Conservation (phyloP, 2,113 vertebrate genomes). For the Ariopsis seemanni region DNA sequence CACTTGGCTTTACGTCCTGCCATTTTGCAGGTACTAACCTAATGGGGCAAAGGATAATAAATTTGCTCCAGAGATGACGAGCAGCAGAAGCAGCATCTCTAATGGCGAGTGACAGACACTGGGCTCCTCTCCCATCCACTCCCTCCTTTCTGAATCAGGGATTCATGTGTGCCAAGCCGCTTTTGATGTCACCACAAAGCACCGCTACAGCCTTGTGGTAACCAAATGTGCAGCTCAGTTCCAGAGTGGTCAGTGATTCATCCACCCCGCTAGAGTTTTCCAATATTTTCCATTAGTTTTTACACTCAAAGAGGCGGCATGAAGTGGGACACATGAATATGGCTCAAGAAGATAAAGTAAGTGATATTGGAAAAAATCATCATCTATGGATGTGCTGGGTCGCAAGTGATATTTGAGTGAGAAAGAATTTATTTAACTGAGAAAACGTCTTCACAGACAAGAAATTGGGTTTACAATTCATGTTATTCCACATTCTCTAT, state of each 20-base stretch:
- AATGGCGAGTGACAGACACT: conserved; percentile 30
- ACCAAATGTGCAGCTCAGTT: conserved; percentile 35
- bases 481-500: conserved; percentile 1
- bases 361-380: conserved; percentile 8
- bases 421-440: neutral
- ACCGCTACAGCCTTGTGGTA: conserved; percentile 29
- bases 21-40: conserved; percentile 42
- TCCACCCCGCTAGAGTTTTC: conserved; percentile 16
- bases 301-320: conserved; percentile 1
- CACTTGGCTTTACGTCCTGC: conserved; percentile 37
- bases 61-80: conserved; percentile 36
- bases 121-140: conserved; percentile 16
- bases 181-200: conserved; percentile 38
- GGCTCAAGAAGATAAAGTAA: conserved; percentile 10
- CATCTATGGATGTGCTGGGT: neutral
- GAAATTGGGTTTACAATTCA: neutral
- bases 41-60: conserved; percentile 48
- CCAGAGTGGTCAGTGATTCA: conserved; percentile 43
- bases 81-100: conserved; percentile 25
- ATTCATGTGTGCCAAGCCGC: conserved; percentile 15
- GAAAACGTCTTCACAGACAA: neutral
- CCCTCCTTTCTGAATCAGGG: conserved; percentile 24
- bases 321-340: neutral
- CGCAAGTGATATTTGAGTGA: neutral
- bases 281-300: neutral